Percentiles rank a stretch among this genome's conserved stretches.
These are phyloP conservation scores for Toxotes jaculatrix DNA, from an alignment of 2,113 vertebrate species.

Conservation along the genomic window DNA sequence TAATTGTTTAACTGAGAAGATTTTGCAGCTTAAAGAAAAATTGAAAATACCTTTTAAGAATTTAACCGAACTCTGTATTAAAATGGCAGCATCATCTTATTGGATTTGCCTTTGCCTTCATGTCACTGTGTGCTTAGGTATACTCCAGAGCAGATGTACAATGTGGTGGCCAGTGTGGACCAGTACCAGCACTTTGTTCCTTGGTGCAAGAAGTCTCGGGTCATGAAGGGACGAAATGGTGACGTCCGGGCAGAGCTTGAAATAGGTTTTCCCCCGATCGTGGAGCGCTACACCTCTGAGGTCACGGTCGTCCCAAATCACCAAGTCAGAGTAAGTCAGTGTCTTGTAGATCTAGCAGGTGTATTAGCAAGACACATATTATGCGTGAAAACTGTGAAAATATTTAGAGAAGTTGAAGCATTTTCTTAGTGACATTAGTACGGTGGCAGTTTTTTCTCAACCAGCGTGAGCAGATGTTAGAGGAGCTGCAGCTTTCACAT, in stretches of 20 bases:
- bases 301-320: conserved; percentile 81
- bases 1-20: no score
- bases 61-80: no score
- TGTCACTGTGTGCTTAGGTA: conserved; percentile 71
- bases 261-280: conserved; percentile 85
- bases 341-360: neutral
- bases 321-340: conserved; percentile 81
- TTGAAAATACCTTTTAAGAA: no score
- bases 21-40: no score
- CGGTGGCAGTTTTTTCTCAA: neutral
- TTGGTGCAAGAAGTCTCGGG: conserved; percentile 85
- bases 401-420: neutral
- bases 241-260: conserved; percentile 77
- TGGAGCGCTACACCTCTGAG: conserved; percentile 83
- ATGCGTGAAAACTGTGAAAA: neutral
- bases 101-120: neutral
- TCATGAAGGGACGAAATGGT: conserved; percentile 53
- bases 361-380: neutral
- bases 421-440: neutral
- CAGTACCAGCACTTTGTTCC: conserved; percentile 86
- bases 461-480: neutral
- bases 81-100: neutral
- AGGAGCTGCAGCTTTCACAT: neutral
- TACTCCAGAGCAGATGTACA: conserved; percentile 84
- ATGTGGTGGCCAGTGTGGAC: conserved; percentile 81